Conservation (phyloP, 2,113 vertebrate species). For the Chascanopsetta lugubris region DNA sequence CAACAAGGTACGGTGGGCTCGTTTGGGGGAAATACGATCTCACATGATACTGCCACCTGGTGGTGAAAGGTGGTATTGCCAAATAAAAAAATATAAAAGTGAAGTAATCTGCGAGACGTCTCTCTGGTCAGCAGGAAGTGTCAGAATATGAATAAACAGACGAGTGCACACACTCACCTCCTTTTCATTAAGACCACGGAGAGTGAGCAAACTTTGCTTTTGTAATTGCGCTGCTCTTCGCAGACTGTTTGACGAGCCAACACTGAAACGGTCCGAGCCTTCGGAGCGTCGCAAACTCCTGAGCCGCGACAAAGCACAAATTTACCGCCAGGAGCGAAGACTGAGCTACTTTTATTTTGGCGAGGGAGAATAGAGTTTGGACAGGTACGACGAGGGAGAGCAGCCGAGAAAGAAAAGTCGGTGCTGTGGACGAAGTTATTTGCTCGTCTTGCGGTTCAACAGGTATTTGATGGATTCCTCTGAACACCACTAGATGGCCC, state of each 20-base stretch:
- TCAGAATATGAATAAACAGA: conserved; percentile 7
- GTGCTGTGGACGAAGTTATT: too few species aligned
- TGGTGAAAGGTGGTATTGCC: too few species aligned
- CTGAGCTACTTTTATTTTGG: conserved; percentile 72
- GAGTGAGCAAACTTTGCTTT: conserved; percentile 60
- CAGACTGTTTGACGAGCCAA: conserved; percentile 62
- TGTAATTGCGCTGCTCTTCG: conserved; percentile 59
- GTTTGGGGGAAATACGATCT: too few species aligned
- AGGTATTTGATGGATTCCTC: too few species aligned
- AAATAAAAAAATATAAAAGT: too few species aligned
- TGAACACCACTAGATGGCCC: too few species aligned
- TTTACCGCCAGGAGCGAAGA: conserved; percentile 70
- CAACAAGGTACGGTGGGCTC: too few species aligned
- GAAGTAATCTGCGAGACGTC: too few species aligned
- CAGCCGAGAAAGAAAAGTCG: not conserved
- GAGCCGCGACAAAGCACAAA: conserved; percentile 59
- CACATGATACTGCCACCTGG: too few species aligned
- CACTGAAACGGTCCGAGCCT: conserved; percentile 48
- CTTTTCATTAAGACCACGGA: conserved; percentile 14
- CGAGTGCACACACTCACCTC: conserved; percentile 1
- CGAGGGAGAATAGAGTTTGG: not conserved
- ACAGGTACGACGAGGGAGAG: not conserved
- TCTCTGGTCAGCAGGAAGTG: conserved; percentile 1
- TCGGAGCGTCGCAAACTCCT: conserved; percentile 44
- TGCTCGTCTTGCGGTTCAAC: not conserved